Percentiles rank a stretch among this genome's conserved stretches.
Conservation (phyloP, 2,888 invertebrate genomes). For the Balanococcus diminutus region DNA sequence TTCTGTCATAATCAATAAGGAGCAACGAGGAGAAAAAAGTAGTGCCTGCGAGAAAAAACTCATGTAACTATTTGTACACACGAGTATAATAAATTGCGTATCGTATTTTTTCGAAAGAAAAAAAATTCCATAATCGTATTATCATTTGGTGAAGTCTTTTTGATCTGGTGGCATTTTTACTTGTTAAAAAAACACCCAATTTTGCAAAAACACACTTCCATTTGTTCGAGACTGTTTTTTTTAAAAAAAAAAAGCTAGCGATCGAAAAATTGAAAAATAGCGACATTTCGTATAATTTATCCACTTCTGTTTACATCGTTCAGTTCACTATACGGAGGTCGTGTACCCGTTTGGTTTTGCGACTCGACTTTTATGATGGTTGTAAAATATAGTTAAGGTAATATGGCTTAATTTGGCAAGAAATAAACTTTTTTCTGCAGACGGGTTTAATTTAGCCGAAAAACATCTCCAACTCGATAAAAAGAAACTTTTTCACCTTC, state of each 20-base stretch:
- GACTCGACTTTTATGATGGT: neutral
- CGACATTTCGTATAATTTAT: neutral
- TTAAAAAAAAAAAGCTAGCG: no score
- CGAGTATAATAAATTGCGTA: neutral
- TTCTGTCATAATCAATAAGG: neutral
- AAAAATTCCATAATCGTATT: neutral
- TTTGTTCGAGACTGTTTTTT: no score
- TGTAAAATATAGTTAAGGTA: neutral
- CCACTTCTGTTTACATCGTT: neutral
- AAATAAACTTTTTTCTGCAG: neutral
- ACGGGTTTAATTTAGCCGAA: neutral
- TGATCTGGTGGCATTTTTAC: neutral
- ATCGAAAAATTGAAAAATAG: neutral
- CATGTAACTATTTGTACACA: conserved; percentile 1
- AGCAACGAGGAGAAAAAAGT: neutral
- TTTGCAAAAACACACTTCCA: no score
- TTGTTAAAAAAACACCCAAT: neutral
- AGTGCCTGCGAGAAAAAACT: neutral
- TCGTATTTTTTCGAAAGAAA: neutral
- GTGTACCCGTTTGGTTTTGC: neutral
- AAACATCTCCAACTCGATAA: neutral
- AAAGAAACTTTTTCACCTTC: neutral
- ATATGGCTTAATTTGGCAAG: neutral
- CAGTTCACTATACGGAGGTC: neutral
- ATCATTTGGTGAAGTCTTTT: neutral